Percentiles rank a stretch among this genome's conserved stretches.
phyloP scores from a whole-genome alignment of 2,888 invertebrate species.

The Microplitis deprimator region DNA sequence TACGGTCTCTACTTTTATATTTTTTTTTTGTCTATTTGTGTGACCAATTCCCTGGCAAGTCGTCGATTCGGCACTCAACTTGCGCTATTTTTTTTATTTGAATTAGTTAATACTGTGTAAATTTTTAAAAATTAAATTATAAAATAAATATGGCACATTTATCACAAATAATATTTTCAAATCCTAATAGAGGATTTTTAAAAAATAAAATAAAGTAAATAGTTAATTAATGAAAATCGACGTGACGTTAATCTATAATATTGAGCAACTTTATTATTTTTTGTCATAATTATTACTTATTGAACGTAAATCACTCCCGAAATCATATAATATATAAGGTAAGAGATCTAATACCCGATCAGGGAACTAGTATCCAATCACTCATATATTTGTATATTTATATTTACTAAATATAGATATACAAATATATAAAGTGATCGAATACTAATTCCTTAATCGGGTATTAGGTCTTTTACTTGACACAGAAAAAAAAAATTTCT shows the following conservation, averaged over 20 bases:
- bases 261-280: constrained; percentile 42
- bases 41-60: constrained; percentile 19
- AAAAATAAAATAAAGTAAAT: constrained; percentile 10
- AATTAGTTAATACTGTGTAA: neutral
- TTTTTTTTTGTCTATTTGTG: constrained; percentile 10
- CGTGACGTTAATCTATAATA: constrained; percentile 27
- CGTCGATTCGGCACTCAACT: constrained; percentile 32
- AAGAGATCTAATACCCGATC: too few relatives aligned
- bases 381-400: too few relatives aligned
- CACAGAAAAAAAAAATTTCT: too few relatives aligned
- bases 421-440: too few relatives aligned
- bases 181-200: neutral
- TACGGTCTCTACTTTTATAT: neutral
- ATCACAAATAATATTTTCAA: neutral
- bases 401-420: too few relatives aligned
- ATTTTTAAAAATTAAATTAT: neutral
- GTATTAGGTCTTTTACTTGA: too few relatives aligned
- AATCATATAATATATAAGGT: constrained; percentile 18
- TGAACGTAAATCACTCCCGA: constrained; percentile 38
- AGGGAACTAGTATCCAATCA: too few relatives aligned
- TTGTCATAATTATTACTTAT: constrained; percentile 17
- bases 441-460: too few relatives aligned
- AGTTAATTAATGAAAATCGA: constrained; percentile 13
- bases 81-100: neutral
- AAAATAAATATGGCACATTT: constrained; percentile 18